These are phyloP conservation scores for Pseudopodoces humilis DNA, from an alignment of 2,113 vertebrate species.

Conservation along the genomic window DNA sequence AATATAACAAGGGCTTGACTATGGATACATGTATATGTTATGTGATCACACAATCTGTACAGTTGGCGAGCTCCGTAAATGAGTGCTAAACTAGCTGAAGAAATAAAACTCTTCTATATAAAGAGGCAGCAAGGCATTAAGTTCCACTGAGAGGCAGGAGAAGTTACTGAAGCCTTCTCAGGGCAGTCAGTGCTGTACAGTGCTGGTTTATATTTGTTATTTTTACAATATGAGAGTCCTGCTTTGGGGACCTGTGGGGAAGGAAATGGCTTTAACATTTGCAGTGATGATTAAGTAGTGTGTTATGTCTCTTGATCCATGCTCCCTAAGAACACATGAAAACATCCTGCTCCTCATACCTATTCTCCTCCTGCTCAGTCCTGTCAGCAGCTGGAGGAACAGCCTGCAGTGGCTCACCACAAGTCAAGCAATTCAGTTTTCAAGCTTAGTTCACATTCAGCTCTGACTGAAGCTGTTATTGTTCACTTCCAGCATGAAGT, in stretches of 20 bases:
- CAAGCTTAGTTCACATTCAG: background rate
- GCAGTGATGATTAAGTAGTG: constrained; percentile 22
- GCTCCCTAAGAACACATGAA: constrained; percentile 1
- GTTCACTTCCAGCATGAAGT: constrained; percentile 32
- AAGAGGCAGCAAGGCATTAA: background rate
- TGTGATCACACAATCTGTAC: background rate
- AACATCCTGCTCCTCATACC: constrained; percentile 22
- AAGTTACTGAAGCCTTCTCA: constrained; percentile 19
- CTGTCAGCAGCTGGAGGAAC: background rate
- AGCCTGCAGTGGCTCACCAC: constrained; percentile 3
- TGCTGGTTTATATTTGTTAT: constrained; percentile 37
- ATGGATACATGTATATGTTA: background rate
- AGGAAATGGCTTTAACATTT: constrained; percentile 58
- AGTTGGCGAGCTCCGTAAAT: background rate
- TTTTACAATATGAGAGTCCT: background rate
- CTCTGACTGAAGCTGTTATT: constrained; percentile 9
- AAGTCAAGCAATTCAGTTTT: background rate
- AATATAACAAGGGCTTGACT: background rate
- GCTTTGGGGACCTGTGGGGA: constrained; percentile 32
- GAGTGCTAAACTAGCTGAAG: background rate
- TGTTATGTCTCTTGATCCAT: constrained; percentile 35
- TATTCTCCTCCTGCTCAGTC: background rate
- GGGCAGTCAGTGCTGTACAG: background rate
- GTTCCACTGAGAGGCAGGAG: background rate
- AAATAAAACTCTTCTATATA: background rate